Evolutionary conservation across 1,140 invertebrate species (phyloP).

Genomic region (Pseudoatta argentina): DNA sequence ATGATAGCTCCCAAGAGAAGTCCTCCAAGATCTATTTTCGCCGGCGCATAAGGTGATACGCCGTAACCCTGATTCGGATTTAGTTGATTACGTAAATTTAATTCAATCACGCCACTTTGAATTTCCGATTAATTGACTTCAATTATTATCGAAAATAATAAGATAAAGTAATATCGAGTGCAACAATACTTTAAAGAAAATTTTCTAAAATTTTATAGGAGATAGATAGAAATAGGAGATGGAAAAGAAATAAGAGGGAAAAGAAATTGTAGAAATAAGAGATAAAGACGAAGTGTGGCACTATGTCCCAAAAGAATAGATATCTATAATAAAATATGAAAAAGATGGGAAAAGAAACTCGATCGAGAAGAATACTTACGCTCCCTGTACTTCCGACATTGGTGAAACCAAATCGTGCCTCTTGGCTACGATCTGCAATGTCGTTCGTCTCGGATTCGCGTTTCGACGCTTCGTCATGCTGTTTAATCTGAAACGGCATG

Average conservation of each 20-base stretch:
- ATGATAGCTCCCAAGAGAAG: constrained; percentile 92
- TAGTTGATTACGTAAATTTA: constrained; percentile 51
- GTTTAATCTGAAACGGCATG: constrained; percentile 74
- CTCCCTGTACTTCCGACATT: constrained; percentile 79
- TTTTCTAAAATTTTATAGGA: no score
- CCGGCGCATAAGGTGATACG: constrained; percentile 88
- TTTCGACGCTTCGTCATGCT: constrained; percentile 63
- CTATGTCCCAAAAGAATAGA: no score
- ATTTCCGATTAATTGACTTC: constrained; percentile 17
- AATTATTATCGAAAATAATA: not conserved
- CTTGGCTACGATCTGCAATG: constrained; percentile 80
- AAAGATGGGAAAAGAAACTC: not conserved
- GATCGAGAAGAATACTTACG: constrained; percentile 66
- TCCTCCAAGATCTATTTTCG: constrained; percentile 94
- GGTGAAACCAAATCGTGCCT: constrained; percentile 84
- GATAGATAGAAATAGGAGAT: not conserved
- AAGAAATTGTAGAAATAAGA: not conserved
- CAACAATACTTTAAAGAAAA: no score
- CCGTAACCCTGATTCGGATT: constrained; percentile 84
- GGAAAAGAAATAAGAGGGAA: not conserved
- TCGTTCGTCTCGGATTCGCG: constrained; percentile 71
- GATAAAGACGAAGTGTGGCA: not conserved
- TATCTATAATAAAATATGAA: not conserved
- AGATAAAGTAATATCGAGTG: no score
- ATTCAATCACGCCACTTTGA: not conserved